These are phyloP conservation scores for Zenarchopterus dispar DNA, from an alignment of 2,797 vertebrate genomes.

Conservation along the genomic window DNA sequence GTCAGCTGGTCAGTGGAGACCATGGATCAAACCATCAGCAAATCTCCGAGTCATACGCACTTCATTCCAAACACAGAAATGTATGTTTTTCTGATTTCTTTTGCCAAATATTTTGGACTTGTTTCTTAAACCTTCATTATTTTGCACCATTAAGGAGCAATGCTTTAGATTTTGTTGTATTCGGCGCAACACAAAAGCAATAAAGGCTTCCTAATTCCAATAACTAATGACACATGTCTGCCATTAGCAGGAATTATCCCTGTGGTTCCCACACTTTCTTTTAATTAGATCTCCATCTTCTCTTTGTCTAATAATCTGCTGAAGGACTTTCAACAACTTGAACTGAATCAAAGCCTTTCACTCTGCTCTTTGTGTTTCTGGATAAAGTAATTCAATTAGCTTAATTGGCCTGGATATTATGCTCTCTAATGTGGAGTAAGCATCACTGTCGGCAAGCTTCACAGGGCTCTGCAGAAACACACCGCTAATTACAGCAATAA, in stretches of 20 bases:
- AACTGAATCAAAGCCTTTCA: slow-evolving; percentile 75
- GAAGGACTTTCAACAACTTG: slow-evolving; percentile 75
- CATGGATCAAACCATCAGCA: no score
- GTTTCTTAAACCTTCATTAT: no score
- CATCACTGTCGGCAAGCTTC: slow-evolving; percentile 77
- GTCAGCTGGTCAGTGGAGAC: no score
- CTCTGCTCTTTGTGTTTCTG: slow-evolving; percentile 64
- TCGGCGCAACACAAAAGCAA: not conserved
- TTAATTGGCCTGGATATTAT: slow-evolving; percentile 81
- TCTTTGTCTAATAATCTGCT: slow-evolving; percentile 65
- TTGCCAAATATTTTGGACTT: no score
- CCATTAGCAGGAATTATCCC: slow-evolving; percentile 43
- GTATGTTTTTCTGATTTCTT: no score
- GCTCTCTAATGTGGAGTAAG: slow-evolving; percentile 72
- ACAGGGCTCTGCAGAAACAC: slow-evolving; percentile 71
- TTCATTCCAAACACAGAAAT: no score
- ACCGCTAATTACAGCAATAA: slow-evolving; percentile 75
- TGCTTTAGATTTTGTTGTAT: not conserved
- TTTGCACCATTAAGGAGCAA: slow-evolving; percentile 18
- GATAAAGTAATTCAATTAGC: slow-evolving; percentile 82
- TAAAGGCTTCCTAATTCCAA: slow-evolving; percentile 6
- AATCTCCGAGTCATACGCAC: no score
- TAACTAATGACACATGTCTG: slow-evolving; percentile 18
- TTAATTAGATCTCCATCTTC: slow-evolving; percentile 56
- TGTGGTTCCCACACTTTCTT: slow-evolving; percentile 51